Base-by-base conservation (phyloP, 2,797 vertebrate genomes). In the Gymnoscopelus braueri region DNA sequence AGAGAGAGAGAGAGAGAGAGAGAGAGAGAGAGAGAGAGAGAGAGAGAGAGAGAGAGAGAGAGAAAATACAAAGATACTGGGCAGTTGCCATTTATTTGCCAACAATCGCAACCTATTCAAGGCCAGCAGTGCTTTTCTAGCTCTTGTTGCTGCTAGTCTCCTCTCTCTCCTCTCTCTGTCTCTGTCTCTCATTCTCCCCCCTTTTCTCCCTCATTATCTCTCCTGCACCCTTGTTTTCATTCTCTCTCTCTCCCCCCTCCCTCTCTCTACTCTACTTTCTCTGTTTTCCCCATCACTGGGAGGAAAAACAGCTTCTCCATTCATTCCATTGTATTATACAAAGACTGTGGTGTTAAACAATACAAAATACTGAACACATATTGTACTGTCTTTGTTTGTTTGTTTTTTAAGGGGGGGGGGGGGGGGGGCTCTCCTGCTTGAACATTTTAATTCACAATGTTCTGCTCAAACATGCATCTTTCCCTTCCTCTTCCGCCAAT, bases 1-100 rank as follows among this genome's bases (percentile, higher is more conserved):
- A 67, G 61, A 44, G 56, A 74, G 63, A 49, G 69, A 65, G 24
- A 35, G 63, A 56, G 65, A 44, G 32, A 52, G 54, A 71, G 23
- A 10, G 54, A 63, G n/a, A 19, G 19, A 19, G 19, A 19, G 19
- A 59, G 68, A 70, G 74, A 70, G 26, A 58, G 57, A 65, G 1
- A 14, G 11, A 60, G 60, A 67, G 61, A 44, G 56, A 74, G 63
- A 49, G 69, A 65, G 24, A 35, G 63, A 56, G 65, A 59, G 68
- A 70, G 74, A 70, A 60, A 67, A 72, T 82, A 77, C 75, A 69
- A 59, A 55, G 58, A 79, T 72, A 79, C 74, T 73, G 66, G 80
- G 81, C 78, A 57, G 49, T 47, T 14, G 53, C 29, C 60, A 76
- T 85, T 86, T 79, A 59, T 77, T 76, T n/a, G n/a, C n/a, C n/a